A percentile compares a stretch with the other conserved stretches of the same genome.
Evolutionary conservation across 2,797 vertebrate species (phyloP).

Genomic region (Premnoplex brunnescens): DNA sequence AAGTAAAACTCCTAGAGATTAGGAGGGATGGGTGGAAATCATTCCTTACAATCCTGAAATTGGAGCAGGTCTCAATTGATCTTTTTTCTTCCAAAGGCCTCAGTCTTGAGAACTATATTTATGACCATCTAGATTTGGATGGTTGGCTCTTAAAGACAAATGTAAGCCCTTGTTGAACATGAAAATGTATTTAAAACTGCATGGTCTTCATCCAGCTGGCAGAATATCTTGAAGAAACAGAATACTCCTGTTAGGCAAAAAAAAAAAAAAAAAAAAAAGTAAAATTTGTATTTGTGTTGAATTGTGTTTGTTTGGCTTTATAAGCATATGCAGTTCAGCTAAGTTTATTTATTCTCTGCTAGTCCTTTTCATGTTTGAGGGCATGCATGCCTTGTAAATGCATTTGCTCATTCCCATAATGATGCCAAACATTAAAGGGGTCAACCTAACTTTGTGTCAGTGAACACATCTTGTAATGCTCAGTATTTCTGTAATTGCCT

Average conservation of each 20-base stretch:
- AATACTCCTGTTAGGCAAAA: background rate
- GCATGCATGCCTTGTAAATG: background rate
- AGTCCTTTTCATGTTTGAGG: background rate
- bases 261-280: background rate
- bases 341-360: background rate
- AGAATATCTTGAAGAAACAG: background rate
- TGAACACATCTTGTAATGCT: background rate
- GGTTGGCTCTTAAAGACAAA: background rate
- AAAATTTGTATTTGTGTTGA: background rate
- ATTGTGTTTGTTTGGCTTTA: background rate
- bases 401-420: background rate
- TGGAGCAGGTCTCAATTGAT: background rate
- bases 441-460: background rate
- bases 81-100: background rate
- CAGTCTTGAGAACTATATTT: background rate
- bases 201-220: background rate
- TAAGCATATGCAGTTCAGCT: background rate
- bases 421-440: background rate
- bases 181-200: background rate
- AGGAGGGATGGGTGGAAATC: background rate
- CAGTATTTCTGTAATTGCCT: background rate
- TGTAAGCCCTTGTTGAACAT: background rate
- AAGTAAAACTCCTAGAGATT: background rate
- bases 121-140: background rate
- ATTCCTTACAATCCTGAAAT: background rate